Evolutionary conservation across 2,888 invertebrate species (phyloP).

Genomic region (Leptura quadrifasciata): DNA sequence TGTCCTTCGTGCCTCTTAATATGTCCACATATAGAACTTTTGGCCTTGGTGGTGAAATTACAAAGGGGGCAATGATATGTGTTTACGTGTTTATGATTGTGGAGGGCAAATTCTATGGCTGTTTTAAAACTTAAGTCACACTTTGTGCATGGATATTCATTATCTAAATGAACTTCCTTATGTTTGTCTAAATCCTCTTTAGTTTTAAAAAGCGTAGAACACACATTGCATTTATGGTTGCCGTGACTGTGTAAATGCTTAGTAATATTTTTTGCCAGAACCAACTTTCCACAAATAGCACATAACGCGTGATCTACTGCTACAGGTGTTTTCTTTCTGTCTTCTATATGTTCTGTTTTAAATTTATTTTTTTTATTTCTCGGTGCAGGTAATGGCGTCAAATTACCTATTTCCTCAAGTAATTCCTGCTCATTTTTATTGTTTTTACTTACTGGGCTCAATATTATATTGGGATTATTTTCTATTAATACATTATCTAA

Average conservation of each 20-base stretch:
- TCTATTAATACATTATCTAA: constrained; percentile 31
- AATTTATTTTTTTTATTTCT: background rate
- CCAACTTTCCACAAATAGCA: constrained; percentile 53
- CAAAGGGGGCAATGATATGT: constrained; percentile 60
- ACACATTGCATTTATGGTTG: constrained; percentile 51
- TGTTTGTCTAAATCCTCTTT: constrained; percentile 60
- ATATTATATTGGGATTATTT: constrained; percentile 20
- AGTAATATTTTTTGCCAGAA: constrained; percentile 35
- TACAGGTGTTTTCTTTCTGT: background rate
- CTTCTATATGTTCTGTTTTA: background rate
- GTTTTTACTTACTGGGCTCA: background rate
- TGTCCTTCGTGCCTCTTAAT: constrained; percentile 61
- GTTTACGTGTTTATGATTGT: constrained; percentile 56
- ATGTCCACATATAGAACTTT: constrained; percentile 58
- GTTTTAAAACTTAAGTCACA: constrained; percentile 62
- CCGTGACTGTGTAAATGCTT: constrained; percentile 49
- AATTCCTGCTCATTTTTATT: background rate
- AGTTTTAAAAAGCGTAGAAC: constrained; percentile 52
- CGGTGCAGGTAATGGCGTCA: background rate
- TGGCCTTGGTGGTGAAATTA: constrained; percentile 55
- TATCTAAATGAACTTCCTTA: constrained; percentile 59
- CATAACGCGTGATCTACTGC: constrained; percentile 41
- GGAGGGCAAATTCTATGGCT: constrained; percentile 60
- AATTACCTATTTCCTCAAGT: background rate
- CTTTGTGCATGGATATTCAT: constrained; percentile 60